Percentiles rank a stretch among this genome's conserved stretches.
Conservation (phyloP, 1,140 invertebrate species). For the Camponotus vicinus region DNA sequence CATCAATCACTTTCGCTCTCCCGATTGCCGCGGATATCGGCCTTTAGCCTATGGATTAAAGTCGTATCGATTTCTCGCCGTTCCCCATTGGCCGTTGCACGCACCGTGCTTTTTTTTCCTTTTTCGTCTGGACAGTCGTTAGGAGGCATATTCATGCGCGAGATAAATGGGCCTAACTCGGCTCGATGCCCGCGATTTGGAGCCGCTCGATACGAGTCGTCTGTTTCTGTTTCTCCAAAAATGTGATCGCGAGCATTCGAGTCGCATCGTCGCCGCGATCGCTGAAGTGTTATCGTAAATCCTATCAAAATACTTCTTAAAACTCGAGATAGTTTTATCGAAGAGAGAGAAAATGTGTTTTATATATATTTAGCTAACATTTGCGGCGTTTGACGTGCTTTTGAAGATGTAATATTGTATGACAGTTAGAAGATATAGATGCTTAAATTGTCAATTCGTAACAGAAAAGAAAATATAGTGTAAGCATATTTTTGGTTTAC, state of each 20-base stretch:
- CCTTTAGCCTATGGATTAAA: slow-evolving; percentile 74
- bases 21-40: slow-evolving; percentile 73
- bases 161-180: slow-evolving; percentile 57
- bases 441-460: slow-evolving; percentile 2
- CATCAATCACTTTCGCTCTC: slow-evolving; percentile 76
- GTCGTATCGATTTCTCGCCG: slow-evolving; percentile 74
- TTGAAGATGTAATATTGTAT: background rate
- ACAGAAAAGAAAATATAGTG: background rate
- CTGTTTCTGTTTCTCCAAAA: slow-evolving; percentile 37
- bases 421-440: background rate
- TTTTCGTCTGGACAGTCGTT: slow-evolving; percentile 31
- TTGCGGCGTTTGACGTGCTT: no score
- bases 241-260: background rate
- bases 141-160: slow-evolving; percentile 44
- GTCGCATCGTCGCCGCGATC: background rate
- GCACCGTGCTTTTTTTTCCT: slow-evolving; percentile 45
- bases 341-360: background rate
- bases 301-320: background rate
- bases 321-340: background rate
- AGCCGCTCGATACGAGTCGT: slow-evolving; percentile 14
- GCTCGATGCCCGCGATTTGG: slow-evolving; percentile 49
- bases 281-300: background rate
- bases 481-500: no score
- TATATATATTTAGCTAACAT: background rate
- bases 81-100: slow-evolving; percentile 54